Evolutionary conservation across 1,140 invertebrate genomes (phyloP), one percentile per base, ranked within the genome.

Genomic region (Bombus vancouverensis): DNA sequence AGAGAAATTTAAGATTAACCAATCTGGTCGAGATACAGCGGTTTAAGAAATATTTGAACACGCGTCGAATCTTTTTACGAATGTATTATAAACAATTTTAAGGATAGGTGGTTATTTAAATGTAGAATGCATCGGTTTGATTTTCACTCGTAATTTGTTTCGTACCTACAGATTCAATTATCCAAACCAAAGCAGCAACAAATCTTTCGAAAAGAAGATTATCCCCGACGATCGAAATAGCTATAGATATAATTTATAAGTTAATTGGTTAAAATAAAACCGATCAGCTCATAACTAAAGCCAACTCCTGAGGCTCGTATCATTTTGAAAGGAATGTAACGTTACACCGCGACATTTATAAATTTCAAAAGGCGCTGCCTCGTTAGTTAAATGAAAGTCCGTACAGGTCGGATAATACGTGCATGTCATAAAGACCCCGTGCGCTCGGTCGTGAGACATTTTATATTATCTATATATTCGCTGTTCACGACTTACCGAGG

Each of bases 401-500:
- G 57, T 39, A 47, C 42, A 39, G 72, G 71, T 83, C 53, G 42
- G 75, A 76, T 53, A 76, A 83, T 66, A n/a, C 65, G 25, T 8
- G 25, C 81, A n/a, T 39, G 47, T 83, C 74, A 82, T 71, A 72
- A 77, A 28, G 47, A 66, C 39, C 66, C 65, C 71, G 22, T 44
- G 34, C n/a, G 34, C 71, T 62, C 59, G 47, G 70, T 32, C 34
- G 44, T 9, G 70, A 82, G 83, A 85, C 77, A 88, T 88, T 89
- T 77, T 75, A 79, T 73, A 68, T 53, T 32, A 62, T 74, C 70
- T 82, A 44, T 65, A 89, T 68, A 77, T 81, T 80, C 37, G 18
- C 42, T 28, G 72, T 70, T 86, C 78, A 72, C 87, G 83, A 94
- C 90, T 95, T 90, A 95, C 93, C 93, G 87, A 92, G 83, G 87